Percentiles rank a stretch among this genome's conserved stretches.
Evolutionary conservation across 1,140 invertebrate genomes (phyloP).

Genomic region (Ladona fulva): DNA sequence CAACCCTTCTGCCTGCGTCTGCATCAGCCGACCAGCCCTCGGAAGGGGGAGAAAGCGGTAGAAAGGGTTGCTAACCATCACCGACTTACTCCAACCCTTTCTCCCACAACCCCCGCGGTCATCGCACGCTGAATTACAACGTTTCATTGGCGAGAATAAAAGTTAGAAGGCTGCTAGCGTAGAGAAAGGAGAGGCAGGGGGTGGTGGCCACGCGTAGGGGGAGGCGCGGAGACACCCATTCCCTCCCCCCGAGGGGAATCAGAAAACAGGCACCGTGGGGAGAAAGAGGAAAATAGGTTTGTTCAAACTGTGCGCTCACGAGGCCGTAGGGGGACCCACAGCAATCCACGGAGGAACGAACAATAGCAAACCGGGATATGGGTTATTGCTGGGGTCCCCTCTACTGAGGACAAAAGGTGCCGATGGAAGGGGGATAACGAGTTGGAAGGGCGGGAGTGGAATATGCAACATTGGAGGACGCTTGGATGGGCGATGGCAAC

Average conservation of each 20-base stretch:
- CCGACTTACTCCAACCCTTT: no score
- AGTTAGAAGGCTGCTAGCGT: neutral
- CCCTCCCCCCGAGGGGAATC: neutral
- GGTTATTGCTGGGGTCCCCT: neutral
- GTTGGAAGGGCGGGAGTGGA: neutral
- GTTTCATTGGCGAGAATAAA: conserved; percentile 6
- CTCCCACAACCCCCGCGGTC: neutral
- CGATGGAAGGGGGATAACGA: neutral
- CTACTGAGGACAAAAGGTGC: neutral
- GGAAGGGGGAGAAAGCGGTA: no score
- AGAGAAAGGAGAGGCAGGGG: neutral
- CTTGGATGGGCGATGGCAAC: neutral
- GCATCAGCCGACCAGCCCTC: no score
- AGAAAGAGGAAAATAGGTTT: neutral
- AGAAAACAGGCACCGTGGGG: neutral
- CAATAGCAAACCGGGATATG: neutral
- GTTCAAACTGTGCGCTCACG: neutral
- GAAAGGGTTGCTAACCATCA: no score
- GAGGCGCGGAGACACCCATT: neutral
- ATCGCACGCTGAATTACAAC: conserved; percentile 8
- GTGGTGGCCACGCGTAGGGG: neutral
- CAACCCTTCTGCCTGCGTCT: no score
- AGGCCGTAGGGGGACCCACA: neutral
- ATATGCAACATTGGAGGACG: neutral
- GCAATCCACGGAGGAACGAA: neutral